Evolutionary conservation across 1,140 invertebrate genomes (phyloP).

Genomic region (Philaenus spumarius): DNA sequence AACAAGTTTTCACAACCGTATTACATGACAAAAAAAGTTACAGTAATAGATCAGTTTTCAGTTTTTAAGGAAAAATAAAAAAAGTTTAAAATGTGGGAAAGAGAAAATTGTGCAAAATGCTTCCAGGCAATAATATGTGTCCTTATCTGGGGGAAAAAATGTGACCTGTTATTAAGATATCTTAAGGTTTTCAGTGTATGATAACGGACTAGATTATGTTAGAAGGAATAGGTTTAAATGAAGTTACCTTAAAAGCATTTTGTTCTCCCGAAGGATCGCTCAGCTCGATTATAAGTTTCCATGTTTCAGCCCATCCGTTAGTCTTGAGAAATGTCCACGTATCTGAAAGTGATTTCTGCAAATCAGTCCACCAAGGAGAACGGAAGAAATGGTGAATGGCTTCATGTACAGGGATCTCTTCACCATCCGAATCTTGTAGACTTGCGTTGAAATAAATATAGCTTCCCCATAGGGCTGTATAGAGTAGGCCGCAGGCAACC

Average conservation of each 20-base stretch:
- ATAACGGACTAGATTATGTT: too few relatives aligned
- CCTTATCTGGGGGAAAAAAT: too few relatives aligned
- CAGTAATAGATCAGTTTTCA: too few relatives aligned
- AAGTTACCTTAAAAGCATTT: constrained; percentile 74
- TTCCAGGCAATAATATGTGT: too few relatives aligned
- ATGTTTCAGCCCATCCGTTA: constrained; percentile 73
- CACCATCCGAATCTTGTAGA: constrained; percentile 77
- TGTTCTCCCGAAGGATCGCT: constrained; percentile 84
- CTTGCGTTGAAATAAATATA: constrained; percentile 87
- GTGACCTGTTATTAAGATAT: too few relatives aligned
- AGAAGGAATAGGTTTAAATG: too few relatives aligned
- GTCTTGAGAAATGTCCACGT: constrained; percentile 65
- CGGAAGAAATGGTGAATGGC: constrained; percentile 85
- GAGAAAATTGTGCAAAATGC: too few relatives aligned
- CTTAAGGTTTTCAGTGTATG: too few relatives aligned
- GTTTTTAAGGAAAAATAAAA: too few relatives aligned
- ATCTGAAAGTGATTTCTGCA: constrained; percentile 62
- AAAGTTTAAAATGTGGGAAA: too few relatives aligned
- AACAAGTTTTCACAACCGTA: too few relatives aligned
- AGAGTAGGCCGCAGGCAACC: constrained; percentile 54
- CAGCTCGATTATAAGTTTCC: constrained; percentile 77
- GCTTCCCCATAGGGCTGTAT: constrained; percentile 63
- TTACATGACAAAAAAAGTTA: too few relatives aligned
- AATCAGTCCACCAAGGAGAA: constrained; percentile 67
- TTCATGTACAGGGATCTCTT: constrained; percentile 80